These are phyloP conservation scores for Chaetops frenatus DNA, from an alignment of 2,113 vertebrate genomes.

Conservation along the genomic window DNA sequence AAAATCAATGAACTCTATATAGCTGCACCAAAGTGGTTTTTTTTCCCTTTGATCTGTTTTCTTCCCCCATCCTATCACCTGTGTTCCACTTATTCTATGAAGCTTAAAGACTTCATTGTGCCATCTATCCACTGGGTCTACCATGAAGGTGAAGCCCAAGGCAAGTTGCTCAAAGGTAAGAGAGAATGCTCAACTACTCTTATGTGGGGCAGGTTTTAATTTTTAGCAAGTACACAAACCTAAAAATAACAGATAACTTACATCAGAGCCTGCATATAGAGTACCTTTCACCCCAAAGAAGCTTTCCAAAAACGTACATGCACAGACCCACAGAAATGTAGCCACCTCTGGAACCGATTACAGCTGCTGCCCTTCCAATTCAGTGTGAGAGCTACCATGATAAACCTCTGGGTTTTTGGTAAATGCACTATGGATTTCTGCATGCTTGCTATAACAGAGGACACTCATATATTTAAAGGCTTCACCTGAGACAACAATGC, in stretches of 20 bases:
- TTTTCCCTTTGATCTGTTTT: not conserved
- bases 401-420: not conserved
- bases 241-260: not conserved
- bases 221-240: not conserved
- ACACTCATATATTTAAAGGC: not conserved
- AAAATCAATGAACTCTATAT: not conserved
- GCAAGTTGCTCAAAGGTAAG: not conserved
- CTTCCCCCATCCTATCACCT: not conserved
- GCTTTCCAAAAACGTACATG: not conserved
- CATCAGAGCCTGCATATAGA: not conserved
- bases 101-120: not conserved
- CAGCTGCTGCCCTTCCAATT: not conserved
- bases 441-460: not conserved
- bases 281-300: not conserved
- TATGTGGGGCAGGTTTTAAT: not conserved
- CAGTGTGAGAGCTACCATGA: rapidly evolving
- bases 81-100: not conserved
- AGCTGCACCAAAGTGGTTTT: not conserved
- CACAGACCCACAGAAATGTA: not conserved
- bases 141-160: not conserved
- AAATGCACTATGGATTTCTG: not conserved
- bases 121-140: not conserved
- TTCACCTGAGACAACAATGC: not conserved
- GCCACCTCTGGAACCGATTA: not conserved
- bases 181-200: not conserved